phyloP scores from a whole-genome alignment of 2,113 vertebrate species.

The Leiothrix lutea region DNA sequence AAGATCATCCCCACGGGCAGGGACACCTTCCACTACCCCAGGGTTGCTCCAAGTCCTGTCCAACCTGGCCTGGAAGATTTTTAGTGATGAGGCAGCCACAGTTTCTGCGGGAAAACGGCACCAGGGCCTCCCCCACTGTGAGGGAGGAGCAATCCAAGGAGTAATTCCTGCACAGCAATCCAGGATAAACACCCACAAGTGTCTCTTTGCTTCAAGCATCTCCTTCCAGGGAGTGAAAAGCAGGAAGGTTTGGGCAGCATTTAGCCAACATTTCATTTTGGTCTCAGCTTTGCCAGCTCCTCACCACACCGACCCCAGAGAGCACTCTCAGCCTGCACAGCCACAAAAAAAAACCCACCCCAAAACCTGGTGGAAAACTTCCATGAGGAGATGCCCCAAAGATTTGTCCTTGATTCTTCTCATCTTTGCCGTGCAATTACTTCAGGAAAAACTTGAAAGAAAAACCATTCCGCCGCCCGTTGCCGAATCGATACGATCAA shows the following conservation, averaged over 20 bases:
- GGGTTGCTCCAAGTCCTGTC: accelerated
- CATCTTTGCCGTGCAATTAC: background rate
- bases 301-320: accelerated
- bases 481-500: background rate
- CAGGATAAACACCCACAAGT: background rate
- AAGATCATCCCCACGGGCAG: background rate
- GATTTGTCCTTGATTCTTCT: background rate
- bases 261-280: background rate
- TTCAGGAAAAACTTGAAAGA: background rate
- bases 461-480: background rate
- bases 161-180: background rate
- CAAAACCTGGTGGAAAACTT: background rate
- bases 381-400: background rate
- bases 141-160: background rate
- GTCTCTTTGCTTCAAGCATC: background rate
- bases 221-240: background rate
- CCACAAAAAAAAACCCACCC: background rate
- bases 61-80: background rate
- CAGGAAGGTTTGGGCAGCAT: background rate
- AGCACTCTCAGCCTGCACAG: background rate
- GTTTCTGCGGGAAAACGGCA: background rate
- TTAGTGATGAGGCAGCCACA: background rate
- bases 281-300: background rate
- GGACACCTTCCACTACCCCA: background rate
- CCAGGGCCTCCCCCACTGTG: too few species aligned